Base-by-base conservation (phyloP, 2,797 vertebrate genomes). In the Thalassophryne amazonica region DNA sequence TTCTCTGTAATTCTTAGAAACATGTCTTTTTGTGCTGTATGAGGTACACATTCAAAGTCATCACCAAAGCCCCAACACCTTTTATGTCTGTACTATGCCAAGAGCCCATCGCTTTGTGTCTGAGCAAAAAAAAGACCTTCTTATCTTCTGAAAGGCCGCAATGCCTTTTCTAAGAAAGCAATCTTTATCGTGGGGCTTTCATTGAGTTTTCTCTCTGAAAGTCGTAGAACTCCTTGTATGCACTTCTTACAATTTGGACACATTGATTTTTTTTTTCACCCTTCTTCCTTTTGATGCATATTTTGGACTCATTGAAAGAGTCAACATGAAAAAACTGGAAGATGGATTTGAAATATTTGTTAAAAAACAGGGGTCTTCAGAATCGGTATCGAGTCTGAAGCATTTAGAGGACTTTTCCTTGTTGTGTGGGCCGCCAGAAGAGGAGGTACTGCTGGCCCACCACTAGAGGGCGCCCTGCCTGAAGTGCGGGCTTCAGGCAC, bases 171-270 rank as follows among this genome's bases (percentile, higher is more conserved):
- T 59, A 22, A 13, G 55, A 63, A 68, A 59, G 66, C 21, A 49
- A 83, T 83, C 51, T 51, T 68, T 75, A 83, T 86, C 76, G 1
- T 5, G 7, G 6, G 2, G 32, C 53, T 61, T 62, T 75, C 54
- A 62, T 49, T 71, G 59, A 18, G 32, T 54, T 63, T 68, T 38
- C 36, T 61, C 50, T 65, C 22, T 49, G 29, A 52, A 71, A 65
- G 59, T 71, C 60, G 69, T 41, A 53, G 69, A 76, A 40, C 19
- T 72, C 39, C 59, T 68, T 77, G 41, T 75, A 6, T 23, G 36
- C 3, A 7, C 33, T 64, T 57, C 46, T 52, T 43, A 69, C 36
- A 12, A 27, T 50, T 51, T 17, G 24, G 31, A 55, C 65, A 69
- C 22, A 21, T 17, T 34, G 18, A 11, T 13, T 38, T 52, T 37